Evolutionary conservation across 1,140 invertebrate species (phyloP), one percentile per base, ranked within the genome.

Genomic region (Oscheius sp.): DNA sequence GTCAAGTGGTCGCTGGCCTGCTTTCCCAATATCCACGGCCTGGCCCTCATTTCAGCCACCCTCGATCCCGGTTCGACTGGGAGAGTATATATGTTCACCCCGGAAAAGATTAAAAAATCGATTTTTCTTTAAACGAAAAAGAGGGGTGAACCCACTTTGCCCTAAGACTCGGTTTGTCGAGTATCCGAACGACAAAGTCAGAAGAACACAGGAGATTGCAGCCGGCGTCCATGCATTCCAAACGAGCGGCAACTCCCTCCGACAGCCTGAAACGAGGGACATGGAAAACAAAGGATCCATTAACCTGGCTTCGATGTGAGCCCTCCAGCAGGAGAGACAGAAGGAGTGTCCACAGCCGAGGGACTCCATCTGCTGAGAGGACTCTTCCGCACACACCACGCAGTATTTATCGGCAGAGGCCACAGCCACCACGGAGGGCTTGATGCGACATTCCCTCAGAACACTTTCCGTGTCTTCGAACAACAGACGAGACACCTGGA

Each of bases 221-320:
- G 58, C 92, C 91, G 81, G 91, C 90, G 45, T 92, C 92, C 95
- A 98, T 98, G 85, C 96, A 99, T 80, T 93, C 91, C 78, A 98
- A 96, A 42, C 68, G 69, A 3, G 75, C n/a, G 2, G 76, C 67
- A 10, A 81, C 55, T 15, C 79, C 79, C 31, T 75, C 70, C n/a
- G 63, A 62, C 2, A 74, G 36, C 36, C 71, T 73, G 49, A 2
- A 55, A 55, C 2, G 4, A 18, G 2, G 23, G 31, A 59, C n/a
- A 1, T 59, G 13, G 1, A 4, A 10, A 0, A 36, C 26, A 2
- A 36, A 31, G n/a, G 49, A 49, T 7, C 20, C 20, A 10, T n/a
- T 7, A n/a, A 73, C 71, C 72, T 67, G 0, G 64, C 42, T 46
- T 74, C 72, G 23, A 74, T 62, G 36, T 74, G 72, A 42, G 35